phyloP scores from a whole-genome alignment of 2,888 invertebrate species.

The Plebejus argus region DNA sequence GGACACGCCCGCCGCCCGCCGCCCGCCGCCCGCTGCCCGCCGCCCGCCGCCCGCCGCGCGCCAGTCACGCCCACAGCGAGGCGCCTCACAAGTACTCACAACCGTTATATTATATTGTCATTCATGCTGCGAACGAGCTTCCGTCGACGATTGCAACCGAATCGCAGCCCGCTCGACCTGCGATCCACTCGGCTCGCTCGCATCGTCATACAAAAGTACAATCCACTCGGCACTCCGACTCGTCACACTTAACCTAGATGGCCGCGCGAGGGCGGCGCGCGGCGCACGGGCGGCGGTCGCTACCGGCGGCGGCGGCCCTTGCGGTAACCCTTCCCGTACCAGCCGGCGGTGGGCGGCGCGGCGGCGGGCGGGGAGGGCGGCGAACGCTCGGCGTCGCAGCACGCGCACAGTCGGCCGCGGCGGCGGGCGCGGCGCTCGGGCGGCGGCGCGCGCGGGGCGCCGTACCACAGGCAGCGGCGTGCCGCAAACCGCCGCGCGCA shows the following conservation, averaged over 20 bases:
- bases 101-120: constrained; percentile 22
- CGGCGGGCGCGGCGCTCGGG: constrained; percentile 55
- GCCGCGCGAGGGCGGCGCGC: constrained; percentile 21
- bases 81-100: constrained; percentile 19
- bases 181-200: neutral
- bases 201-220: neutral
- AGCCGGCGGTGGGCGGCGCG: constrained; percentile 75
- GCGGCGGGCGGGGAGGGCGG: constrained; percentile 55
- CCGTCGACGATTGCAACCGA: neutral
- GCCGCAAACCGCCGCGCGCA: constrained; percentile 55
- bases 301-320: constrained; percentile 83
- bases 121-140: neutral
- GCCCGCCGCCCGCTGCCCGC: too few relatives aligned
- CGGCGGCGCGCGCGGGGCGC: constrained; percentile 69
- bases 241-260: constrained; percentile 29
- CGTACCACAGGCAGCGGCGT: constrained; percentile 72
- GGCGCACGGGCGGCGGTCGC: constrained; percentile 62
- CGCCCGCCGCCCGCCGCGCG: too few relatives aligned
- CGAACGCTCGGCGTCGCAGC: constrained; percentile 72
- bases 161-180: too few relatives aligned
- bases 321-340: constrained; percentile 94
- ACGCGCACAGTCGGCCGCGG: constrained; percentile 83
- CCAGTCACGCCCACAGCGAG: neutral
- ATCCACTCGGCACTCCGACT: neutral
- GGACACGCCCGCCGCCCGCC: too few relatives aligned